phyloP scores from a whole-genome alignment of 2,797 vertebrate genomes.

The Lepilemur septentrionalis region DNA sequence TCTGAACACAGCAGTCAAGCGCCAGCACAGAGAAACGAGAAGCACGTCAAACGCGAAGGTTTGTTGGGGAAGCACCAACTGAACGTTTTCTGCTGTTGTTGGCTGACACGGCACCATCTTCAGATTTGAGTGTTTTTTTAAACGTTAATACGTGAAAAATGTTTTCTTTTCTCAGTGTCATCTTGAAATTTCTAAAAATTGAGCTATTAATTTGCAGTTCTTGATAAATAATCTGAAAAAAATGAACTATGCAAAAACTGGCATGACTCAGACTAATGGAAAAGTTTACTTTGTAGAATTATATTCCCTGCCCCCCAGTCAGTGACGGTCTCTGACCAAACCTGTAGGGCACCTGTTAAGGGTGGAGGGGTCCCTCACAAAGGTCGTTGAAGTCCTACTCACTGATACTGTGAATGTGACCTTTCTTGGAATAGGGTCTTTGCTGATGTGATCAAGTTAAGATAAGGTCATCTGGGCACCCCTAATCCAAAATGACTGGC shows the following conservation, averaged over 20 bases:
- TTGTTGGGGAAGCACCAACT: fast-evolving
- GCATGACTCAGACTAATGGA: not conserved
- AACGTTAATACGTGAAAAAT: not conserved
- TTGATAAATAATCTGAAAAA: slow-evolving; percentile 30
- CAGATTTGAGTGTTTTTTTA: not conserved
- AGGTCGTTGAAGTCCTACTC: not conserved
- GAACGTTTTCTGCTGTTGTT: not conserved
- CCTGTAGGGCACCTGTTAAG: not conserved
- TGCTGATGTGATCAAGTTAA: not conserved
- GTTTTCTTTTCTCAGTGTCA: not conserved
- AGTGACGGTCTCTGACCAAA: not conserved
- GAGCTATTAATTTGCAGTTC: not conserved
- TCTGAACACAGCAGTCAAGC: not conserved
- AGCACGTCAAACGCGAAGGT: not conserved
- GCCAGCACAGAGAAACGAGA: not conserved
- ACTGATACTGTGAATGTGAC: not conserved
- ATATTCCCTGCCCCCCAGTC: fast-evolving
- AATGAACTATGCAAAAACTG: not conserved
- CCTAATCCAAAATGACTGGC: not conserved
- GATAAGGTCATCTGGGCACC: not conserved
- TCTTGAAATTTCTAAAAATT: slow-evolving; percentile 7
- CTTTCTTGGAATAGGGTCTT: not conserved
- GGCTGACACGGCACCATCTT: not conserved
- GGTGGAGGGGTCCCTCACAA: not conserved
- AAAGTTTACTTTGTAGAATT: not conserved